Evolutionary conservation across 2,113 vertebrate genomes (phyloP).

Genomic region (Dascyllus trimaculatus): DNA sequence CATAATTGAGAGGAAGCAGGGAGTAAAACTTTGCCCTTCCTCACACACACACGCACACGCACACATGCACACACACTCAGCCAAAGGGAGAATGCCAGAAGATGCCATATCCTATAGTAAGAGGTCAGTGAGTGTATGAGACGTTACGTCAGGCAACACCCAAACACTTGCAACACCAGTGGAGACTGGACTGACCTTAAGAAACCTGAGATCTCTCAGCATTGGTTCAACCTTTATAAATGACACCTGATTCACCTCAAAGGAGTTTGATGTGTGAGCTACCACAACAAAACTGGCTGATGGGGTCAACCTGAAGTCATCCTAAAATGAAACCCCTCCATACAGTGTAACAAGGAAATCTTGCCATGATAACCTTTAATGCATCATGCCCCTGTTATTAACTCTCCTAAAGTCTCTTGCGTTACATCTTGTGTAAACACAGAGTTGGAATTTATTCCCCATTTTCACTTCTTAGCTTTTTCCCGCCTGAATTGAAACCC

Average conservation of each 20-base stretch:
- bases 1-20: constrained; percentile 35
- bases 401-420: too few species aligned
- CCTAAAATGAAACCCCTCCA: not conserved
- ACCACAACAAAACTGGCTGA: not conserved
- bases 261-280: not conserved
- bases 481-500: too few species aligned
- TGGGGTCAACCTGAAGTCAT: not conserved
- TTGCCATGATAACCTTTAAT: too few species aligned
- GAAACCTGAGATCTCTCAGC: constrained; percentile 12
- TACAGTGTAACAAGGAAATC: not conserved
- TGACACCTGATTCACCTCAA: not conserved
- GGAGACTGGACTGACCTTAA: constrained; percentile 20
- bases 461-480: too few species aligned
- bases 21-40: constrained; percentile 49
- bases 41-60: constrained; percentile 20
- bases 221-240: constrained; percentile 5
- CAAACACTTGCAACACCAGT: constrained; percentile 31
- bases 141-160: constrained; percentile 63
- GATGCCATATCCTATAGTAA: constrained; percentile 53
- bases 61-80: constrained; percentile 26
- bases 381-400: too few species aligned
- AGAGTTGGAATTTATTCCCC: too few species aligned
- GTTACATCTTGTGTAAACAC: too few species aligned
- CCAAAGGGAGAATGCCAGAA: constrained; percentile 16
- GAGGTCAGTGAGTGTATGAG: constrained; percentile 51